These are phyloP conservation scores for Augochlora pura DNA, from an alignment of 1,140 invertebrate species.

Conservation along the genomic window DNA sequence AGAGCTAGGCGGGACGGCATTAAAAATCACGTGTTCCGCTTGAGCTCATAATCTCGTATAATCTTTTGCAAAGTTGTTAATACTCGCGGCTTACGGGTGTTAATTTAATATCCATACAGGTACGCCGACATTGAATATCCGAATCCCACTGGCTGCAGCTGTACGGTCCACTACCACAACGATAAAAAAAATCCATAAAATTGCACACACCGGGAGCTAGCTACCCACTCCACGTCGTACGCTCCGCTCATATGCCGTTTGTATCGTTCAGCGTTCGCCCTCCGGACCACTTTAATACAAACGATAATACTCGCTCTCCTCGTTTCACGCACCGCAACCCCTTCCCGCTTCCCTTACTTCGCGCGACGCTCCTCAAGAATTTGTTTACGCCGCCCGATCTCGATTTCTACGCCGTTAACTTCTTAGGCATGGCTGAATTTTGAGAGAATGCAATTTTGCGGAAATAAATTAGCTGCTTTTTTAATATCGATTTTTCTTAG, in stretches of 20 bases:
- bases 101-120: conserved; percentile 82
- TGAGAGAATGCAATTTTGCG: too few relatives aligned
- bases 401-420: too few relatives aligned
- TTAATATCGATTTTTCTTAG: too few relatives aligned
- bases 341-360: conserved; percentile 6
- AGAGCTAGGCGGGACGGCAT: conserved; percentile 68
- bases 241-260: conserved; percentile 60
- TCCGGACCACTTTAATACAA: conserved; percentile 54
- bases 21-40: conserved; percentile 81
- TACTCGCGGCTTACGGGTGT: conserved; percentile 81
- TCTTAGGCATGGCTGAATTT: too few relatives aligned
- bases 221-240: conserved; percentile 47
- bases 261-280: conserved; percentile 55
- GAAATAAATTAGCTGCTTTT: too few relatives aligned
- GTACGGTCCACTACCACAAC: conserved; percentile 67
- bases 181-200: conserved; percentile 80
- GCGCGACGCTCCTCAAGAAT: conserved; percentile 8
- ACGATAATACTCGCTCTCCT: conserved; percentile 58
- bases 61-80: conserved; percentile 82
- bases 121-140: conserved; percentile 81
- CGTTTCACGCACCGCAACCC: conserved; percentile 30
- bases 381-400: not conserved
- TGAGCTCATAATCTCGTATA: conserved; percentile 81
- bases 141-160: conserved; percentile 77
- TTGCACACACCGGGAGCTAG: conserved; percentile 60